These are phyloP conservation scores for Hippocampus comes DNA, from an alignment of 2,113 vertebrate genomes.

Conservation along the genomic window DNA sequence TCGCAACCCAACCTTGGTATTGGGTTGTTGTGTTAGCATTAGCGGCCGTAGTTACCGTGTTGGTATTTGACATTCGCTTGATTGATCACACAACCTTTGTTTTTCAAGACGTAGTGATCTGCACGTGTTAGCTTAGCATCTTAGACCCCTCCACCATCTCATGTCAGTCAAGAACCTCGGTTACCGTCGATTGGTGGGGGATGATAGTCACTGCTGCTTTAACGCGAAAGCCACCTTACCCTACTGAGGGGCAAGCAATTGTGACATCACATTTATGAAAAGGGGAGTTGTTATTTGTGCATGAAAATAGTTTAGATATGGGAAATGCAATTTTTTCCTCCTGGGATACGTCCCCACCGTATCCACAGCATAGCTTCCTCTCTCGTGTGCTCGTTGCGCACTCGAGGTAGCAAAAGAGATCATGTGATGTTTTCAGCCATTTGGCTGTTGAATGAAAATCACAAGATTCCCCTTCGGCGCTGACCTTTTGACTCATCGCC, in stretches of 20 bases:
- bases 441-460: constrained; percentile 29
- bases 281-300: too few species aligned
- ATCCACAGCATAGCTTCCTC: too few species aligned
- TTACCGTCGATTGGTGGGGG: too few species aligned
- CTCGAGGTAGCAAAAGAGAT: constrained; percentile 9
- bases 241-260: too few species aligned
- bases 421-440: constrained; percentile 29
- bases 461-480: not conserved
- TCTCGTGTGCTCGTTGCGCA: not conserved
- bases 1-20: not conserved
- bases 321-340: too few species aligned
- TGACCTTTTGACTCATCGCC: not conserved
- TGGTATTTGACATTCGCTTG: not conserved
- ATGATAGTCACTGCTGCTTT: too few species aligned
- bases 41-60: not conserved
- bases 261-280: too few species aligned
- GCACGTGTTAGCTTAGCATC: too few species aligned
- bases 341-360: not conserved
- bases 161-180: too few species aligned
- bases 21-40: not conserved
- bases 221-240: too few species aligned
- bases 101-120: not conserved
- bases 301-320: too few species aligned
- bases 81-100: not conserved
- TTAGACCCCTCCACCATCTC: too few species aligned